Conservation (phyloP, 2,797 vertebrate species). For the Danio albolineatus region DNA sequence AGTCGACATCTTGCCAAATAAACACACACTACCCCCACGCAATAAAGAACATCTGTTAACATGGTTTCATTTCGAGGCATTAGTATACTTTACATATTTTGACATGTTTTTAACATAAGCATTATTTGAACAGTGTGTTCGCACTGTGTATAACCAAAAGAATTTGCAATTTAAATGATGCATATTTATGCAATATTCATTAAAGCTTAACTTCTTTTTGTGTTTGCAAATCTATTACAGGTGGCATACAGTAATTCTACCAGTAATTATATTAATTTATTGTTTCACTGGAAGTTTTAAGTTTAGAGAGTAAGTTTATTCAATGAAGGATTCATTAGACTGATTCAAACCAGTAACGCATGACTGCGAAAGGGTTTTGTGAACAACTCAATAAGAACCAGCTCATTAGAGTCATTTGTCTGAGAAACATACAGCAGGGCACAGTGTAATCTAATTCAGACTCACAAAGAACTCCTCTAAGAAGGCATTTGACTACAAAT, state of each 20-base stretch:
- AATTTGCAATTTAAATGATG: neutral
- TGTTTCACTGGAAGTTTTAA: too few relatives aligned
- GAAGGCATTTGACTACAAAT: neutral
- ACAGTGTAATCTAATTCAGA: too few relatives aligned
- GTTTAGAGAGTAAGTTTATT: neutral
- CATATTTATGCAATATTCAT: neutral
- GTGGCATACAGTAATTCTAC: neutral
- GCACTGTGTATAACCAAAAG: neutral
- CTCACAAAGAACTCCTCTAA: neutral
- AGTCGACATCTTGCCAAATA: conserved; percentile 10
- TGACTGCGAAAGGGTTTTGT: neutral
- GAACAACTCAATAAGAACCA: neutral
- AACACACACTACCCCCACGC: neutral
- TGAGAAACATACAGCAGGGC: too few relatives aligned
- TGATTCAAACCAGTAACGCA: neutral
- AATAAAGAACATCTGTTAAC: neutral
- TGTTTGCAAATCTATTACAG: too few relatives aligned
- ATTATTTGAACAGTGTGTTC: neutral
- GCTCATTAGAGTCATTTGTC: neutral
- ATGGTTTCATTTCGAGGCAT: too few relatives aligned
- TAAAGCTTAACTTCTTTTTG: neutral
- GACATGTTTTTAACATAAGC: neutral
- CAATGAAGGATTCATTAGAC: neutral
- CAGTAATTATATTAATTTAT: neutral
- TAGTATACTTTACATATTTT: neutral